Conservation (phyloP, 2,113 vertebrate genomes). For the Ancistrus triradiatus region DNA sequence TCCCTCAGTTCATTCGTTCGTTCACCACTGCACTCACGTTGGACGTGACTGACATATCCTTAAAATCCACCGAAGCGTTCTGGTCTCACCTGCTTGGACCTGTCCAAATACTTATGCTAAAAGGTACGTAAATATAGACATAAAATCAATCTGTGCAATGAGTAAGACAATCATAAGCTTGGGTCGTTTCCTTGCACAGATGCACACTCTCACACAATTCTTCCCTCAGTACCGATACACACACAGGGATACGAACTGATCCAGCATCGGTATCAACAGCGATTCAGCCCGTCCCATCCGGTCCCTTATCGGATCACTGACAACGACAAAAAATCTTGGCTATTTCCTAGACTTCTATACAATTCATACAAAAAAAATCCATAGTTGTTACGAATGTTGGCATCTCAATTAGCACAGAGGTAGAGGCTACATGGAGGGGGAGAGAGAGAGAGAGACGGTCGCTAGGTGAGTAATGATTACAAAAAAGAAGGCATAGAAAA, state of each 20-base stretch:
- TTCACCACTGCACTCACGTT: neutral
- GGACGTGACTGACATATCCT: conserved; percentile 7
- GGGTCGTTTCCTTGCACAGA: conserved; percentile 36
- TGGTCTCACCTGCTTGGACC: conserved; percentile 65
- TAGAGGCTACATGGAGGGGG: conserved; percentile 67
- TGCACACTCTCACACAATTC: conserved; percentile 18
- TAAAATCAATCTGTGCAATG: conserved; percentile 73
- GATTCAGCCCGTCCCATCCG: conserved; percentile 40
- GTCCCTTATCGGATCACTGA: conserved; percentile 44
- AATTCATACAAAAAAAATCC: conserved; percentile 69
- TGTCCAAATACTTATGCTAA: conserved; percentile 74
- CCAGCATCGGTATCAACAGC: conserved; percentile 61
- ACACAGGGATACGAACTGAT: conserved; percentile 44
- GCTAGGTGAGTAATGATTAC: conserved; percentile 55
- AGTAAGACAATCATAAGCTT: conserved; percentile 68
- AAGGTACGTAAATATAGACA: conserved; percentile 60
- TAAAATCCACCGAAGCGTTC: conserved; percentile 42
- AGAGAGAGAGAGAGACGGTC: conserved; percentile 37
- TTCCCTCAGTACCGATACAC: conserved; percentile 52
- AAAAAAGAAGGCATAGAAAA: conserved; percentile 72
- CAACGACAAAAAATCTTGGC: conserved; percentile 42
- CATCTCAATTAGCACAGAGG: conserved; percentile 71
- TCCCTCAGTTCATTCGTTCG: conserved; percentile 48
- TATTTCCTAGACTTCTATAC: conserved; percentile 56
- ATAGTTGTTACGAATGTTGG: conserved; percentile 61